Conservation (phyloP, 2,113 vertebrate species). For the Nycticebus coucang region DNA sequence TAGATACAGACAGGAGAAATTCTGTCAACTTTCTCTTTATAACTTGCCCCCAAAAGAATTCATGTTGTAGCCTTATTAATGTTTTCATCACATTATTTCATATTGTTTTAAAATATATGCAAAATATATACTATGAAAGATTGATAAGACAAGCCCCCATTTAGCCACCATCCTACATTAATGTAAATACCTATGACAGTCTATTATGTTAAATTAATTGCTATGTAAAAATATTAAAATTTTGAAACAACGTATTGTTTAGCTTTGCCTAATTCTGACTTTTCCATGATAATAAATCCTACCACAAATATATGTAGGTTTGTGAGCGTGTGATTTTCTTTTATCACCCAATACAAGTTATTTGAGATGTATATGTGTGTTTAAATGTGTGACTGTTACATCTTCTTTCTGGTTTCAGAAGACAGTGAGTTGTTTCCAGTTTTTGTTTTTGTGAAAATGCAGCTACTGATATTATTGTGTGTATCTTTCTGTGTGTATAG, state of each 20-base stretch:
- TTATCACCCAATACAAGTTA: background rate
- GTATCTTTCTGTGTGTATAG: background rate
- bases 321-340: background rate
- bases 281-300: background rate
- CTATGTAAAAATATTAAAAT: background rate
- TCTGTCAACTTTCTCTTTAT: background rate
- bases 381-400: background rate
- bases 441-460: background rate
- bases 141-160: background rate
- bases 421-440: background rate
- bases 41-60: background rate
- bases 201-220: background rate
- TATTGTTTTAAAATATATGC: constrained; percentile 4
- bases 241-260: background rate
- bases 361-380: background rate
- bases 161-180: background rate
- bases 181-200: background rate
- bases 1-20: background rate
- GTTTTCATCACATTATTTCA: background rate
- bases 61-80: background rate
- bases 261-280: background rate
- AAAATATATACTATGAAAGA: background rate
- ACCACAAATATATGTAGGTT: background rate
- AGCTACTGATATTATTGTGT: background rate
- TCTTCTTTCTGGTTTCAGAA: constrained; percentile 2